A percentile compares a stretch with the other conserved stretches of the same genome.
phyloP scores from a whole-genome alignment of 2,113 vertebrate species.

The Origma solitaria region DNA sequence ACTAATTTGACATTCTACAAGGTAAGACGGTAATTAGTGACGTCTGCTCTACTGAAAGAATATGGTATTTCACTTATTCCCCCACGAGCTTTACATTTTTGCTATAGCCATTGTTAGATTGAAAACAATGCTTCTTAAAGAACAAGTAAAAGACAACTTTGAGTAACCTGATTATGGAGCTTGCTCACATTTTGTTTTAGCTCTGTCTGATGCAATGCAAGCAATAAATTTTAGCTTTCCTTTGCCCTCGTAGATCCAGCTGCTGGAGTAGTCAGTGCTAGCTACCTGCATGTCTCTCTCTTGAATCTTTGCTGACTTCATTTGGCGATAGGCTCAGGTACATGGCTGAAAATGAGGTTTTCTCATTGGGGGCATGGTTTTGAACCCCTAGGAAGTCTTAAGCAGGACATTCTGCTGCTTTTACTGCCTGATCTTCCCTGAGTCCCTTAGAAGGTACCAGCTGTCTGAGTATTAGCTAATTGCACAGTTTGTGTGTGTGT shows the following conservation, averaged over 20 bases:
- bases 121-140: constrained; percentile 31
- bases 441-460: neutral
- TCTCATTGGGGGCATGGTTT: neutral
- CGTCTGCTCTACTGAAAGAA: neutral
- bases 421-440: neutral
- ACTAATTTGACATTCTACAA: constrained; percentile 27
- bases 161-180: constrained; percentile 1
- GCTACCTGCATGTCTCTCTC: neutral
- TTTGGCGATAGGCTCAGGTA: neutral
- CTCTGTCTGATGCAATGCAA: neutral
- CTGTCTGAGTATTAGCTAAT: neutral
- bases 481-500: neutral
- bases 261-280: neutral
- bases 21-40: constrained; percentile 28
- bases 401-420: neutral
- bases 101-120: neutral
- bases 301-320: neutral
- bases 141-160: constrained; percentile 42
- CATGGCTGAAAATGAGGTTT: neutral
- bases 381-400: neutral
- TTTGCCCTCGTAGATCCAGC: neutral
- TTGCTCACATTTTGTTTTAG: constrained; percentile 1
- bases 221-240: constrained; percentile 6
- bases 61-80: constrained; percentile 29
- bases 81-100: constrained; percentile 35